phyloP scores from a whole-genome alignment of 2,113 vertebrate species.

The Chaenocephalus aceratus region DNA sequence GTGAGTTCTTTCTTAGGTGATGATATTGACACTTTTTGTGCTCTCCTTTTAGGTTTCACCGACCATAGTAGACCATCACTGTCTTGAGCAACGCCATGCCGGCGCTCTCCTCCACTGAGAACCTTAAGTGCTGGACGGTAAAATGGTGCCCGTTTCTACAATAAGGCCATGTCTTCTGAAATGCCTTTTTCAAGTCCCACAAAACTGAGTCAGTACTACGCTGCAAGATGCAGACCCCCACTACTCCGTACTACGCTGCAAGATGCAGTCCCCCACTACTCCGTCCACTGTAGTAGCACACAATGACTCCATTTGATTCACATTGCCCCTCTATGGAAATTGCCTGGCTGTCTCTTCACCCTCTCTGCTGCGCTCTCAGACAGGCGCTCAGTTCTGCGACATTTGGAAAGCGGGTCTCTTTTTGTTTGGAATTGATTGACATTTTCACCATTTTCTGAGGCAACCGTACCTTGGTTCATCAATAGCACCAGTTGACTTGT shows the following conservation, averaged over 20 bases:
- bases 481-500: constrained; percentile 50
- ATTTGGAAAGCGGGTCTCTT: constrained; percentile 31
- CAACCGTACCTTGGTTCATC: constrained; percentile 34
- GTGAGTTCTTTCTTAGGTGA: not conserved
- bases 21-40: constrained; percentile 26
- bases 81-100: constrained; percentile 84
- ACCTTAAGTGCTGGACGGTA: constrained; percentile 95
- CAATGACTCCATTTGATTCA: constrained; percentile 63
- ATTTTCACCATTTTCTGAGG: constrained; percentile 20
- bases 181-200: constrained; percentile 89
- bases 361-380: constrained; percentile 64
- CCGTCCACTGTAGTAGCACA: constrained; percentile 77
- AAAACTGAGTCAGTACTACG: constrained; percentile 68
- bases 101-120: constrained; percentile 81
- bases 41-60: constrained; percentile 90
- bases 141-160: constrained; percentile 88
- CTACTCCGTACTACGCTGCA: constrained; percentile 63
- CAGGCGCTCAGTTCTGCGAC: constrained; percentile 47
- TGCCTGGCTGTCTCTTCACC: constrained; percentile 47
- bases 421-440: constrained; percentile 27
- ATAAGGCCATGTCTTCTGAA: constrained; percentile 89
- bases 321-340: constrained; percentile 55
- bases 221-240: constrained; percentile 70
- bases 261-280: constrained; percentile 72
- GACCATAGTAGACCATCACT: constrained; percentile 93